Percentiles rank a stretch among this genome's conserved stretches.
phyloP scores from a whole-genome alignment of 2,113 vertebrate genomes.

The Nansenia antarctica region DNA sequence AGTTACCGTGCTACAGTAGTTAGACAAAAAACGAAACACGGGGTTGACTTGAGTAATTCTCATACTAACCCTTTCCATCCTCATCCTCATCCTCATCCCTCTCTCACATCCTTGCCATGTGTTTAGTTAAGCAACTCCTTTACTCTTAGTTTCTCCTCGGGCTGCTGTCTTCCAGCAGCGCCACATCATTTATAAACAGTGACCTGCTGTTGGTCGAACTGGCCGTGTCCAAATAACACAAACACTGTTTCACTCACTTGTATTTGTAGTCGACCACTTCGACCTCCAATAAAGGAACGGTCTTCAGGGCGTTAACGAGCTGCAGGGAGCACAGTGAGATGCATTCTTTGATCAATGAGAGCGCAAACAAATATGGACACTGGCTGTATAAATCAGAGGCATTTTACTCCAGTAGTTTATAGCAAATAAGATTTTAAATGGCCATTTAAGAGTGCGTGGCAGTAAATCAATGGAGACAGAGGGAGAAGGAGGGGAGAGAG shows the following conservation, averaged over 20 bases:
- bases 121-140: too few species aligned
- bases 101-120: too few species aligned
- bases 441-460: conserved; percentile 54
- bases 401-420: conserved; percentile 51
- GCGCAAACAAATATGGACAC: conserved; percentile 44
- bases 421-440: conserved; percentile 70
- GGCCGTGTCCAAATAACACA: conserved; percentile 2
- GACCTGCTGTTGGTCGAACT: background rate
- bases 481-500: background rate
- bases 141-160: background rate
- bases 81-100: too few species aligned
- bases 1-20: too few species aligned
- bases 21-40: too few species aligned
- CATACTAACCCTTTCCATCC: too few species aligned
- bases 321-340: conserved; percentile 68
- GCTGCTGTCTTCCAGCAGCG: background rate
- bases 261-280: conserved; percentile 95
- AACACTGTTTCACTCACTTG: conserved; percentile 79
- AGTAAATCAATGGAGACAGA: conserved; percentile 66
- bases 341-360: conserved; percentile 62
- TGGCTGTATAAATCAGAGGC: conserved; percentile 59
- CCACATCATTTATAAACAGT: background rate
- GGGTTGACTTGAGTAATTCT: too few species aligned
- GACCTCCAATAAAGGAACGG: conserved; percentile 86
- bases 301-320: conserved; percentile 92